Evolutionary conservation across 2,888 invertebrate species (phyloP), one percentile per base, ranked within the genome.

Genomic region (Nebria salina): DNA sequence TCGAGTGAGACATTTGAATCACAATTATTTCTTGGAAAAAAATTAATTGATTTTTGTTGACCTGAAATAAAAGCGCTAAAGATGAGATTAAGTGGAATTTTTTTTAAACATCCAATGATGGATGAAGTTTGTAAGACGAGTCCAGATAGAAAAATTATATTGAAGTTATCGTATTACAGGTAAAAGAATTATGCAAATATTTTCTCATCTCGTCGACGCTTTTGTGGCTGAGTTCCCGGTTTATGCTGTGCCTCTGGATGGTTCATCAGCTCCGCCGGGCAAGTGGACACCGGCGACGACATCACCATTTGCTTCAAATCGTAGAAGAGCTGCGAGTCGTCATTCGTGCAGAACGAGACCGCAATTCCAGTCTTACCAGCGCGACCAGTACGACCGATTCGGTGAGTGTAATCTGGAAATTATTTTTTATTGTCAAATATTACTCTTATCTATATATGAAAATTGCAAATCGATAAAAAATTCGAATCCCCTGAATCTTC

Each of bases 161-260:
- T 54, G 13, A 54, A 54, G 54, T 54, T 8, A 7, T 3, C 3
- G 54, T 54, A 13, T 54, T 54, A 54, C 54, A 54, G 13, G 7
- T 8, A 54, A 54, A 13, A 54, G 13, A 54, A 54, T 90, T 93
- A 97, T 43, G 97, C 97, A 90, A 97, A 97, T 89, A 98, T 97
- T 92, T 97, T 97, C 89, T 98, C 98, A 87, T 98, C 97, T 42
- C 97, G 90, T 83, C 97, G 91, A 86, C 98, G 97, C 88, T 98
- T 98, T 78, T 98, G 98, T 20, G 97, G 95, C 43, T 98, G 97
- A 0, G 96, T 95, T 54, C 98, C 98, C 0, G 99, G 98, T 87
- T 99, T 99, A 87, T 97, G 96, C 88, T 98, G 98, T 0, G 99
- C 98, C 83, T 99, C 99, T 0, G 99, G 97, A 89, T 99, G 99